Evolutionary conservation across 2,113 vertebrate genomes (phyloP), one percentile per base, ranked within the genome.

Genomic region (Indicator maculatus): DNA sequence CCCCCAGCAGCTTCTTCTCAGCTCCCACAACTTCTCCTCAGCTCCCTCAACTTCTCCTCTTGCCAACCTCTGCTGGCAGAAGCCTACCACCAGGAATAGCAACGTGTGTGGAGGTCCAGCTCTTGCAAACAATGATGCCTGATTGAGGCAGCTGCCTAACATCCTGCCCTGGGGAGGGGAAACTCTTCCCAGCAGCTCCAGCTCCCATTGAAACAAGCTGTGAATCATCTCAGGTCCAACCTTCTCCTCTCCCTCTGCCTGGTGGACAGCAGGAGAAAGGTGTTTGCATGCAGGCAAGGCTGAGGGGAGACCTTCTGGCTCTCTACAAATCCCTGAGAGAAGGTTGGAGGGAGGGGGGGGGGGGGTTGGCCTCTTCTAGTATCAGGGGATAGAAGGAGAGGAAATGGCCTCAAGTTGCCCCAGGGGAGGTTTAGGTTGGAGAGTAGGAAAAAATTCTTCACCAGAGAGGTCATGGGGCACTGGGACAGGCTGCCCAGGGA

Each of bases 101-200:
- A 38, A 44, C 3, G 21, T 12, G 3, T 18, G 58, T 16, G 8
- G 53, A 71, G 58, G 91, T 93, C 85, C 94, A 86, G 67, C 47
- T 86, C 81, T 27, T 6, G 21, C 74, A 39, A 53, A 95, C 90
- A 86, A 94, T 83, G 86, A 39, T 3, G 72, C 83, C 75, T 69
- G 90, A 94, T 70, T 65, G 61, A 88, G 33, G 56, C 94, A 95
- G 90, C 74, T 89, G 88, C 82, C 59, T 67, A 16, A 28, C 18
- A 93, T 30, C 78, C 16, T 6, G 8, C 45, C 41, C 61, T 16
- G 55, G 63, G 73, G 72, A 69, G 19, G 36, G 31, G 41, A 79
- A 61, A 87, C 58, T 78, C 72, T 85, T 74, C 66, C 83, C 65
- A 44, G 61, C 52, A 53, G 70, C 66, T 94, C 88, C 53, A 27